Conservation (phyloP, 1,140 invertebrate genomes). For the Yoshiicerus persimilis region DNA sequence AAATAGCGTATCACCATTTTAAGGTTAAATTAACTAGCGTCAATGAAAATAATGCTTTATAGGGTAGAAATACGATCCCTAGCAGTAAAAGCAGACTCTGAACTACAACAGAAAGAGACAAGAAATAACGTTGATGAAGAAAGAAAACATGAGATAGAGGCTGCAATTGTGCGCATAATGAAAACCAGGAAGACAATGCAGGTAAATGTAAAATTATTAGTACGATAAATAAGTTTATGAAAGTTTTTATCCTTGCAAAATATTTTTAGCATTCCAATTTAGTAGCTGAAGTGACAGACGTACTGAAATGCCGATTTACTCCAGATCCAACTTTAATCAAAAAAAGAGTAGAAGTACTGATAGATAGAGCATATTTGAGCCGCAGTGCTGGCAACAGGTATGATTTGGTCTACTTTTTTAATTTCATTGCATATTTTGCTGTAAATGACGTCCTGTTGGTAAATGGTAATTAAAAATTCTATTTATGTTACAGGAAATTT, state of each 20-base stretch:
- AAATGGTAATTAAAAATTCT: slow-evolving; percentile 9
- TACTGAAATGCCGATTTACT: slow-evolving; percentile 92
- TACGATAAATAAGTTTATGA: too few species aligned
- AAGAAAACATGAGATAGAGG: slow-evolving; percentile 99
- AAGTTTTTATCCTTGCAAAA: too few species aligned
- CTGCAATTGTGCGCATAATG: slow-evolving; percentile 99
- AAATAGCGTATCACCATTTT: too few species aligned
- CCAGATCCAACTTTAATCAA: slow-evolving; percentile 98
- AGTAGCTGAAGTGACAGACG: slow-evolving; percentile 96
- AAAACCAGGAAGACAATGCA: slow-evolving; percentile 94
- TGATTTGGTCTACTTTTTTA: slow-evolving; percentile 26
- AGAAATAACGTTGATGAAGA: slow-evolving; percentile 98
- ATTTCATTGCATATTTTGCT: too few species aligned
- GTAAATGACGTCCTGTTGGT: too few species aligned
- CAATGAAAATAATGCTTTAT: slow-evolving; percentile 51
- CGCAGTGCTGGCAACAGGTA: slow-evolving; percentile 91
- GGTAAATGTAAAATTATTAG: slow-evolving; percentile 58
- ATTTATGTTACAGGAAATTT: slow-evolving; percentile 70
- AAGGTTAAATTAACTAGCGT: slow-evolving; percentile 29
- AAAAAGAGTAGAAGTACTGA: slow-evolving; percentile 97
- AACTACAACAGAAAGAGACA: slow-evolving; percentile 96
- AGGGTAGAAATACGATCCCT: slow-evolving; percentile 93
- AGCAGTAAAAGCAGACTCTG: slow-evolving; percentile 95
- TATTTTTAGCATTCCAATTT: slow-evolving; percentile 86
- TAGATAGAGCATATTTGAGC: slow-evolving; percentile 97